phyloP scores from a whole-genome alignment of 2,797 vertebrate genomes.

The Fistularia commersonii region DNA sequence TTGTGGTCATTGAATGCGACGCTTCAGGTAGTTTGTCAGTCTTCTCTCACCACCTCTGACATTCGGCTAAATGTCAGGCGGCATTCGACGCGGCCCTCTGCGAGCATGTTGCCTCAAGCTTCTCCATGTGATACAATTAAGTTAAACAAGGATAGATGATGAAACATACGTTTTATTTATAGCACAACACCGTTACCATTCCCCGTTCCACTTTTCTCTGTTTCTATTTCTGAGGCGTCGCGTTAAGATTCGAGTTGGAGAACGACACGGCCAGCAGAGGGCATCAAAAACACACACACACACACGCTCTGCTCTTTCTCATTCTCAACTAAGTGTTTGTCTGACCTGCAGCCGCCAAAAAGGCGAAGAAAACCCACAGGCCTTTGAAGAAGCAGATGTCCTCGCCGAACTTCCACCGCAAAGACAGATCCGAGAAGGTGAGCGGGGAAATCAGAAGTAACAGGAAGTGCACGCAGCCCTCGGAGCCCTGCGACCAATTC shows the following conservation, averaged over 20 bases:
- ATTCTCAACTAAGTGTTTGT: neutral
- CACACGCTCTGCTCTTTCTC: neutral
- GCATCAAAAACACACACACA: neutral
- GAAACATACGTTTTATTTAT: conserved; percentile 11
- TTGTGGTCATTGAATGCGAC: no score
- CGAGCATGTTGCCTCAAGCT: no score
- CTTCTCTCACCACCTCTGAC: neutral
- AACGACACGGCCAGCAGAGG: neutral
- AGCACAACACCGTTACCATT: neutral
- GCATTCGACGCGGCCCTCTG: neutral
- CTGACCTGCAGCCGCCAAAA: conserved; percentile 82
- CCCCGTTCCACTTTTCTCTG: neutral
- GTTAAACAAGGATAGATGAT: conserved; percentile 4
- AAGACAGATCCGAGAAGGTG: conserved; percentile 88
- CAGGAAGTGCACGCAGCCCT: no score
- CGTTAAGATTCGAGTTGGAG: no score
- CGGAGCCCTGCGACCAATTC: no score
- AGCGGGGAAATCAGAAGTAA: neutral
- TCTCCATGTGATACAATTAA: neutral
- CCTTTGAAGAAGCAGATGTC: conserved; percentile 86
- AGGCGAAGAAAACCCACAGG: conserved; percentile 81
- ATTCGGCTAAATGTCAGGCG: neutral
- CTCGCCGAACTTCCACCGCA: conserved; percentile 87
- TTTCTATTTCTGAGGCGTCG: conserved; percentile 11
- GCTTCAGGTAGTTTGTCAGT: neutral